Percentiles rank a stretch among this genome's conserved stretches.
These are phyloP conservation scores for Neelides sp. DNA, from an alignment of 1,140 invertebrate genomes.

Conservation along the genomic window DNA sequence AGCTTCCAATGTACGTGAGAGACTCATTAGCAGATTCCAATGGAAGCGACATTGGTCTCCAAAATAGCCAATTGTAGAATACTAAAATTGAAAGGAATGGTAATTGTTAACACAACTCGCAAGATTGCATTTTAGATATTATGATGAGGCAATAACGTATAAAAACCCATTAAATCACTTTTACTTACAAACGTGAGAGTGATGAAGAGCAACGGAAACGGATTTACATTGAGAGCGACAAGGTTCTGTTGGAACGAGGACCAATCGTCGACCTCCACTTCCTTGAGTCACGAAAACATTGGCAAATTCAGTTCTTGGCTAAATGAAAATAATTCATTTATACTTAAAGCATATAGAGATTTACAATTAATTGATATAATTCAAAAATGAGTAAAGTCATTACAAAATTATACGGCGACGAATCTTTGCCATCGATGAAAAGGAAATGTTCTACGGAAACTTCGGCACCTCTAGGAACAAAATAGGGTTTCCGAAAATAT, in stretches of 20 bases:
- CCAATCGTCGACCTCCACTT: slow-evolving; percentile 49
- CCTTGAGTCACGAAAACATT: slow-evolving; percentile 56
- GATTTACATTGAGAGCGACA: slow-evolving; percentile 50
- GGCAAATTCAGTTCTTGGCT: slow-evolving; percentile 61
- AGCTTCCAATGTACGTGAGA: slow-evolving; percentile 48
- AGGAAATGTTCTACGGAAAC: slow-evolving; percentile 56
- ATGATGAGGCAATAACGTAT: slow-evolving; percentile 5
- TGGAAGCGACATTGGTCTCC: slow-evolving; percentile 53
- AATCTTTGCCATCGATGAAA: slow-evolving; percentile 51
- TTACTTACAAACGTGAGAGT: slow-evolving; percentile 54
- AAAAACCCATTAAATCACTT: slow-evolving; percentile 17
- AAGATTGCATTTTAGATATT: slow-evolving; percentile 20
- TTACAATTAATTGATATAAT: neutral
- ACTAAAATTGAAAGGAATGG: slow-evolving; percentile 45
- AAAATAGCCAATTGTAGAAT: slow-evolving; percentile 75
- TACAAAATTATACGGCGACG: slow-evolving; percentile 46
- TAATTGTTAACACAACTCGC: slow-evolving; percentile 6
- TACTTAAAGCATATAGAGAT: neutral
- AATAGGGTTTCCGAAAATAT: slow-evolving; percentile 46
- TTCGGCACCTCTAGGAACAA: slow-evolving; percentile 45
- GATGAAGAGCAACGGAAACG: slow-evolving; percentile 48
- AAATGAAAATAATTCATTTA: slow-evolving; percentile 8
- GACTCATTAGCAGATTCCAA: slow-evolving; percentile 39
- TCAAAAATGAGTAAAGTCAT: slow-evolving; percentile 22
- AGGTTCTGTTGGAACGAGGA: slow-evolving; percentile 51